Evolutionary conservation across 2,113 vertebrate species (phyloP).

Genomic region (Halcyon malimbica): DNA sequence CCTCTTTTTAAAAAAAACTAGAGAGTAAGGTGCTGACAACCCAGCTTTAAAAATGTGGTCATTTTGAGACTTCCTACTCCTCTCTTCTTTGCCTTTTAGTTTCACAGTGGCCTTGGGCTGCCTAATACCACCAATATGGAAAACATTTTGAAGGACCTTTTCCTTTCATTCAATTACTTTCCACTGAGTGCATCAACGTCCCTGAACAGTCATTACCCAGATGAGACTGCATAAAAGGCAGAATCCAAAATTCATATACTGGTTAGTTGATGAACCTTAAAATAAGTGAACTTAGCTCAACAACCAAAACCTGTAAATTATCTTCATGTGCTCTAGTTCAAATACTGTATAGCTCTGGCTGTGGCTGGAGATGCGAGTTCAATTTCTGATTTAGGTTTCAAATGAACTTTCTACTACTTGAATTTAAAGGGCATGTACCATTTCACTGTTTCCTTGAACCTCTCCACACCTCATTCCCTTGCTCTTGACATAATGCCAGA

Average conservation of each 20-base stretch:
- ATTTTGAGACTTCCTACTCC: not conserved
- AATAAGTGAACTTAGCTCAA: not conserved
- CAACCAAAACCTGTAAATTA: not conserved
- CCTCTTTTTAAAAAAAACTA: no score
- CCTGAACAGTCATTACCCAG: not conserved
- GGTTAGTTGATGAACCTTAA: not conserved
- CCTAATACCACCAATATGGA: not conserved
- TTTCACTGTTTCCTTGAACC: conserved; percentile 3
- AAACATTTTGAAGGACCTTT: not conserved
- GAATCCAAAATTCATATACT: not conserved
- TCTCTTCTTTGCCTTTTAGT: not conserved
- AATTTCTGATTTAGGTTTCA: not conserved
- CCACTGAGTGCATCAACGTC: not conserved
- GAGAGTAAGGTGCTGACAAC: not conserved
- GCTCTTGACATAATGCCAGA: conserved; percentile 38
- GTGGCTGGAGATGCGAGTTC: not conserved
- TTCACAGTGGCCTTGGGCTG: not conserved
- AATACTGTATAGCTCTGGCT: not conserved
- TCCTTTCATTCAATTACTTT: not conserved
- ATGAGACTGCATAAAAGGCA: not conserved
- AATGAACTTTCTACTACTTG: not conserved
- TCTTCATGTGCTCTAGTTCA: not conserved
- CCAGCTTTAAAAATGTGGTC: not conserved
- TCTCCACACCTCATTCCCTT: conserved; percentile 23
- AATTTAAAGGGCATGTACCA: not conserved